Percentiles rank a stretch among this genome's conserved stretches.
phyloP scores from a whole-genome alignment of 1,140 invertebrate genomes.

The Andricus grossulariae region DNA sequence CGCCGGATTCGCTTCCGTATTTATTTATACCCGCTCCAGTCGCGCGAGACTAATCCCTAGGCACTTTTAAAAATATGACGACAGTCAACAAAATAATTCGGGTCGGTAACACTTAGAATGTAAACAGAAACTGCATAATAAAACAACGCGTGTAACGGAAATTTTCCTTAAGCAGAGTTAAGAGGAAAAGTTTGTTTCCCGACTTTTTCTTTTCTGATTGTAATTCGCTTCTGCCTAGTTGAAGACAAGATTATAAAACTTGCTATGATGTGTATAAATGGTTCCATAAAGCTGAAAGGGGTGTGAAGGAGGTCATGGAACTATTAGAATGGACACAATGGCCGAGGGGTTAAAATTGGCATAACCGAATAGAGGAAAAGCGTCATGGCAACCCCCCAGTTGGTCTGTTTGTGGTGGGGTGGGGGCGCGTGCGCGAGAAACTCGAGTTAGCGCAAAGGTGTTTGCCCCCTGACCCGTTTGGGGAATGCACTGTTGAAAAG shows the following conservation, averaged over 20 bases:
- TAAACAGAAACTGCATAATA: too few species aligned
- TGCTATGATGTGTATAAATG: too few species aligned
- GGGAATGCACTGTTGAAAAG: conserved; percentile 68
- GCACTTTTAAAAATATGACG: neutral
- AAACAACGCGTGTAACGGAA: too few species aligned
- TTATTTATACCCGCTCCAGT: neutral
- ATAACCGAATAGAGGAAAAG: conserved; percentile 33
- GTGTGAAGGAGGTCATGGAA: conserved; percentile 21
- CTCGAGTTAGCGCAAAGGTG: conserved; percentile 62
- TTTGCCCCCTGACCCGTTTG: conserved; percentile 70
- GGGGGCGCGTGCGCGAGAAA: conserved; percentile 56
- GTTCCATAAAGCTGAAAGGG: conserved; percentile 1
- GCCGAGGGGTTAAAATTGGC: conserved; percentile 16
- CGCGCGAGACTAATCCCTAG: neutral
- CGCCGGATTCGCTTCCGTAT: conserved; percentile 2
- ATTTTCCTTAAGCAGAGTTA: too few species aligned
- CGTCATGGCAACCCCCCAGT: conserved; percentile 40
- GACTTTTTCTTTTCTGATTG: too few species aligned
- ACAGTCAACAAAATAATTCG: too few species aligned
- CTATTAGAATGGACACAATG: conserved; percentile 14
- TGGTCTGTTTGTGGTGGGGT: conserved; percentile 24
- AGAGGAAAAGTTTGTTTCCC: too few species aligned
- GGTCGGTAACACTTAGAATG: too few species aligned
- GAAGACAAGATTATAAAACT: too few species aligned
- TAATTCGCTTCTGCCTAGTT: too few species aligned